Percentiles rank a stretch among this genome's conserved stretches.
Conservation (phyloP, 2,888 invertebrate genomes). For the Sminthurides aquaticus region DNA sequence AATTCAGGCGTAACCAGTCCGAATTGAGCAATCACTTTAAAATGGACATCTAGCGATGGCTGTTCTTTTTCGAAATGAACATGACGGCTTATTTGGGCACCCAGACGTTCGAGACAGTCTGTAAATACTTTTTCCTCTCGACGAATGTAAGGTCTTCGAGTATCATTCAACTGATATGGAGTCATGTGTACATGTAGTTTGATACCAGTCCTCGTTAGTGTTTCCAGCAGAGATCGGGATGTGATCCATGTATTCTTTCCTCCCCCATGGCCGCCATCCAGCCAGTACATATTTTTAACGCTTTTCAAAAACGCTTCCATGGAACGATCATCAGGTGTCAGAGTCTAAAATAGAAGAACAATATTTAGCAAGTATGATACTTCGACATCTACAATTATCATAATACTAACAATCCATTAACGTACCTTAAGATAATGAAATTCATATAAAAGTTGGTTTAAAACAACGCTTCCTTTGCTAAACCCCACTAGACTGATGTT, state of each 20-base stretch:
- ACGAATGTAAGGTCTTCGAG: slow-evolving; percentile 72
- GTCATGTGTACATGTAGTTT: slow-evolving; percentile 72
- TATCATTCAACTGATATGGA: slow-evolving; percentile 80
- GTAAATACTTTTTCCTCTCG: slow-evolving; percentile 73
- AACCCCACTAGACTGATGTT: slow-evolving; percentile 67
- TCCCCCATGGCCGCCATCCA: slow-evolving; percentile 76
- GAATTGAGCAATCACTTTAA: slow-evolving; percentile 63
- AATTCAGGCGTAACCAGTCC: slow-evolving; percentile 20
- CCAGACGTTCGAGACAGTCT: slow-evolving; percentile 58
- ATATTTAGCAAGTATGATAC: not conserved
- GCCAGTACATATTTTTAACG: slow-evolving; percentile 73
- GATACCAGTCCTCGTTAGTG: slow-evolving; percentile 62
- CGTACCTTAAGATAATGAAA: slow-evolving; percentile 60
- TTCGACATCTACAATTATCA: slow-evolving; percentile 4
- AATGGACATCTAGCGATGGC: slow-evolving; percentile 64
- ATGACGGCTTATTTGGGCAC: slow-evolving; percentile 58
- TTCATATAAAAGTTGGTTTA: slow-evolving; percentile 83
- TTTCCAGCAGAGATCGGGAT: slow-evolving; percentile 62
- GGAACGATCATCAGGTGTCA: slow-evolving; percentile 58
- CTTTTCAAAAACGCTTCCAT: slow-evolving; percentile 59
- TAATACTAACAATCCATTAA: not conserved
- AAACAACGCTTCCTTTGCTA: slow-evolving; percentile 87
- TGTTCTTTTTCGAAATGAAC: slow-evolving; percentile 57
- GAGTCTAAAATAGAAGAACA: slow-evolving; percentile 47
- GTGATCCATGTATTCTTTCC: slow-evolving; percentile 82